A percentile compares a stretch with the other conserved stretches of the same genome.
Conservation (phyloP, 2,113 vertebrate genomes). For the Menidia beryllina region DNA sequence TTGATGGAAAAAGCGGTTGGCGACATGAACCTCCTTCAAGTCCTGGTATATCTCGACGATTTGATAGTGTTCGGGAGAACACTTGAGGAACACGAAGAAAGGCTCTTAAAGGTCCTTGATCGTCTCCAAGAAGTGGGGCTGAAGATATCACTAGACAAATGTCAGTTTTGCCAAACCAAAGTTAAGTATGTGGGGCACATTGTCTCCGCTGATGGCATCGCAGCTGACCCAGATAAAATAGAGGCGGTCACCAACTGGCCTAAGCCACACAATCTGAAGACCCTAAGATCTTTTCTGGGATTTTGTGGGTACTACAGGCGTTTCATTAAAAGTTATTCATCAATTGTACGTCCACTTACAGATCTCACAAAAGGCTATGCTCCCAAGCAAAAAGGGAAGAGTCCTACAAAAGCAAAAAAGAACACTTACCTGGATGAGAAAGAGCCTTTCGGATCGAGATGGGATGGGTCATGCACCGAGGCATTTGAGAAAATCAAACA, state of each 20-base stretch:
- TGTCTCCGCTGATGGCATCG: not conserved
- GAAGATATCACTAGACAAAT: not conserved
- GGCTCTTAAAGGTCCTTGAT: not conserved
- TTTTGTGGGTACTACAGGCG: too few species aligned
- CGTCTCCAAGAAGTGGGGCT: not conserved
- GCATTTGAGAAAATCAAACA: not conserved
- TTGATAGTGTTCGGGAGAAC: slow-evolving; percentile 13
- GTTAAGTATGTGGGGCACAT: not conserved
- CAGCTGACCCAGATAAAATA: not conserved
- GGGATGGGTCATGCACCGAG: not conserved
- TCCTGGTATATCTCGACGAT: not conserved
- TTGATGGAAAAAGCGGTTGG: too few species aligned
- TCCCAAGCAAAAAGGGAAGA: not conserved
- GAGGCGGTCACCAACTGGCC: not conserved
- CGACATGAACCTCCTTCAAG: too few species aligned
- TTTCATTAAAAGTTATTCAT: not conserved
- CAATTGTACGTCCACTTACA: not conserved
- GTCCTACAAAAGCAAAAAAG: not conserved
- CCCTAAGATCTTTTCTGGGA: not conserved
- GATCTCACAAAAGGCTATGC: not conserved
- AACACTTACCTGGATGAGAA: not conserved
- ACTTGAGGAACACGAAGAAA: not conserved
- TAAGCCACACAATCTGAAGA: not conserved
- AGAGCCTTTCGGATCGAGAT: not conserved
- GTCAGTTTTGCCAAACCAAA: slow-evolving; percentile 4